Percentiles rank a stretch among this genome's conserved stretches.
phyloP scores from a whole-genome alignment of 2,113 vertebrate species.

The Falco punctatus region DNA sequence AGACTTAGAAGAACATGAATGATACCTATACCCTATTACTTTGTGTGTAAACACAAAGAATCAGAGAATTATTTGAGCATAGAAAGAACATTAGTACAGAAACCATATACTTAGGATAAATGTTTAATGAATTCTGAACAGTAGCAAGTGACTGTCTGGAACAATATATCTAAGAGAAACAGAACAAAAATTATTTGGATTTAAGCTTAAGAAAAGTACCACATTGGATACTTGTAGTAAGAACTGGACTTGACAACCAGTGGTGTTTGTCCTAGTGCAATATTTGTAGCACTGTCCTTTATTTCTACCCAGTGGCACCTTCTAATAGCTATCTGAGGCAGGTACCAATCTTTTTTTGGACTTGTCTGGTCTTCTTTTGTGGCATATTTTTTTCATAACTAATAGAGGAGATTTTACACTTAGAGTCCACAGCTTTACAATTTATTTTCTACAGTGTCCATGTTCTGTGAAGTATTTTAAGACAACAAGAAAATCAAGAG shows the following conservation, averaged over 20 bases:
- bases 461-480: background rate
- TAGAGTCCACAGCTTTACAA: background rate
- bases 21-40: background rate
- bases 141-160: background rate
- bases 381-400: background rate
- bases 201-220: background rate
- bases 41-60: background rate
- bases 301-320: background rate
- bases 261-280: background rate
- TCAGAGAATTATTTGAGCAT: background rate
- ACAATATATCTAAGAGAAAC: background rate
- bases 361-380: background rate
- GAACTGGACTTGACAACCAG: background rate
- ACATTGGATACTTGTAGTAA: accelerated
- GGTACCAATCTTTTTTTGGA: background rate
- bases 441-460: background rate
- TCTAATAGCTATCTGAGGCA: background rate
- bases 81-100: background rate
- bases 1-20: background rate
- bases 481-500: background rate
- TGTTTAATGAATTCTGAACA: background rate
- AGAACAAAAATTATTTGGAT: background rate
- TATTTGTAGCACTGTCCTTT: background rate
- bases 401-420: background rate
- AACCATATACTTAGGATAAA: background rate